Conservation (phyloP, 2,888 invertebrate species). For the Pollenia labialis region DNA sequence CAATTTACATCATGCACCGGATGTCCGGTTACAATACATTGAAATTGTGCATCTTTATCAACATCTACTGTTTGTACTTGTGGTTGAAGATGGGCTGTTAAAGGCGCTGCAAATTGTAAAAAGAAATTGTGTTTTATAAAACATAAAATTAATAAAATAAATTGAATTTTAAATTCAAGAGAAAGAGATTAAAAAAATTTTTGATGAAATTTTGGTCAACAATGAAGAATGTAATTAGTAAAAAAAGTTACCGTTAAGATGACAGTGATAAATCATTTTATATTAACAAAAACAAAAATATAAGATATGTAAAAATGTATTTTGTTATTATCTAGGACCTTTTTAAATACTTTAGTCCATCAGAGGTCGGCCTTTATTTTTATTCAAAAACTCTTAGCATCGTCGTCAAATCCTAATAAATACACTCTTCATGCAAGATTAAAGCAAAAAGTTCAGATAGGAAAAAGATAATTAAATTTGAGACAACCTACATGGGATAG, state of each 20-base stretch:
- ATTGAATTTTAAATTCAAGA: not conserved
- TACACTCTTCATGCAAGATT: too few relatives aligned
- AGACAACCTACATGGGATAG: too few relatives aligned
- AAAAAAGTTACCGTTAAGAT: not conserved
- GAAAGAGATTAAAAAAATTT: not conserved
- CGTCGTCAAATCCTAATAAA: too few relatives aligned
- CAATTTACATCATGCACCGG: slow-evolving; percentile 92
- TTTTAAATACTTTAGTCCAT: too few relatives aligned
- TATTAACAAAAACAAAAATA: not conserved
- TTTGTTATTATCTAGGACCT: too few relatives aligned
- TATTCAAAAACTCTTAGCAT: too few relatives aligned
- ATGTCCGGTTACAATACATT: slow-evolving; percentile 94
- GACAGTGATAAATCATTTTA: slow-evolving; percentile 33
- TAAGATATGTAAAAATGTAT: too few relatives aligned
- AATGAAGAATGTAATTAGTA: too few relatives aligned
- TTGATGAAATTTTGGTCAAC: not conserved
- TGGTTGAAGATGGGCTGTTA: slow-evolving; percentile 92
- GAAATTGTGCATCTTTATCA: slow-evolving; percentile 92
- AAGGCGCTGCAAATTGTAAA: slow-evolving; percentile 86
- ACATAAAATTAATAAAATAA: not conserved
- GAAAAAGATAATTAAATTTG: too few relatives aligned
- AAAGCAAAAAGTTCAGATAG: too few relatives aligned
- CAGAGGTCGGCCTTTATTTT: too few relatives aligned
- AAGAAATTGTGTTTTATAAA: slow-evolving; percentile 20
- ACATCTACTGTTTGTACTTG: slow-evolving; percentile 92